Evolutionary conservation across 2,888 invertebrate species (phyloP), one percentile per base, ranked within the genome.

Genomic region (Xanthia icteritia): DNA sequence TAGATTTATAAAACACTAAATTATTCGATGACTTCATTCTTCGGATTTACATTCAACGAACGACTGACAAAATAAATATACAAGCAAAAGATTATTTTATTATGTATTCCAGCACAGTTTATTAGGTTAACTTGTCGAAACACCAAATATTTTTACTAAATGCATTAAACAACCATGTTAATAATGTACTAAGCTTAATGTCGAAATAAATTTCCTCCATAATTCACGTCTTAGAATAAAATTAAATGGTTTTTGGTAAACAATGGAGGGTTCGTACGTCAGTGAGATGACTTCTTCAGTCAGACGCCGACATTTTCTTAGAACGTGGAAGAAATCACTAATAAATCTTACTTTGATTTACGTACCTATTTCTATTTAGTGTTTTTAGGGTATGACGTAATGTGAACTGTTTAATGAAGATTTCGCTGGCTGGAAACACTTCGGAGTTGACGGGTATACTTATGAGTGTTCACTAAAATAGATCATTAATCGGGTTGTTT

Each of bases 301-400:
- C 63, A 39, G 20, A 79, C 39, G 83, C 72, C 69, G 76, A 65
- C 51, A 63, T 61, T 20, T 87, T 88, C 81, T 76, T 27, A 70
- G 83, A 87, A 81, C 65, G 67, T 39, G 51, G 39, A 54, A 79
- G 70, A 73, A 80, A 79, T 86, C 77, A 63, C 77, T 58, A 77
- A 85, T 86, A 85, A 85, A 87, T 88, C 81, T 83, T 73, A 31
- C 36, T 76, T 76, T 85, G 88, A 87, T 87, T 83, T 85, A 86
- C 76, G 84, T 65, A 77, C 76, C 84, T 75, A 78, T 56, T 83
- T 81, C 72, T 74, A 76, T 84, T 77, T 72, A 77, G 70, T 74
- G 71, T 58, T 78, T 82, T 84, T 64, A 58, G 78, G 17, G 58
- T 65, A 83, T 86, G 85, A 87, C 77, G 85, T 84, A 54, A 77